Evolutionary conservation across 2,797 vertebrate species (phyloP), one percentile per base, ranked within the genome.

Genomic region (Artibeus jamaicensis): DNA sequence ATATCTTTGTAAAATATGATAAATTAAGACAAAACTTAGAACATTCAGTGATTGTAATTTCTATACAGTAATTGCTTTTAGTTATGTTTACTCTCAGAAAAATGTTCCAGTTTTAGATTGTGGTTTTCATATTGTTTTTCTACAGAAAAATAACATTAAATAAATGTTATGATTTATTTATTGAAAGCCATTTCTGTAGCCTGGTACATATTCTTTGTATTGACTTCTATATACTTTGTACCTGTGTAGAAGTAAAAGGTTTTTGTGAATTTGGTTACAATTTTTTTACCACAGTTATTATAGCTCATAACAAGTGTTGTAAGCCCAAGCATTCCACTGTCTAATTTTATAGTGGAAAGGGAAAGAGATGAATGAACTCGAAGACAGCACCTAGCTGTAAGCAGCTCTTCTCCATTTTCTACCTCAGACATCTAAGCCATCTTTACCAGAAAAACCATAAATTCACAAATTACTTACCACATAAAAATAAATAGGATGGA

Each of bases 31-130:
- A 19, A 88, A 85, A 73, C 92, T 26, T 71, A 95, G 82, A 83
- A 44, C 24, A 86, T 57, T 53, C 15, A 87, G 44, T 89, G 81
- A 93, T 96, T 95, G 7, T 94, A 93, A 86, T 96, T 29, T 95
- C 83, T 71, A 71, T 91, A 57, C 68, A 89, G 48, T 93, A 92
- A 93, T 85, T 95, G 8, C 29, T 48, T 71, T 91, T 68, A 92
- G 68, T 89, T 93, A 91, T 79, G 89, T 96, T 84, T 71, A 86
- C 57, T 78, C 14, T 96, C 46, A 79, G 70, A 86, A 79, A 79
- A 92, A 87, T 73, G 15, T 74, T 94, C 53, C 87, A 76, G 73
- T 77, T 81, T 19, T 44, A 91, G 78, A 71, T 34, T 84, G 1
- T 34, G 34, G 76, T 97, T 96, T 93, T 86, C 29, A 90, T 93